These are phyloP conservation scores for Trissolcus basalis DNA, from an alignment of 1,140 invertebrate species.

Conservation along the genomic window DNA sequence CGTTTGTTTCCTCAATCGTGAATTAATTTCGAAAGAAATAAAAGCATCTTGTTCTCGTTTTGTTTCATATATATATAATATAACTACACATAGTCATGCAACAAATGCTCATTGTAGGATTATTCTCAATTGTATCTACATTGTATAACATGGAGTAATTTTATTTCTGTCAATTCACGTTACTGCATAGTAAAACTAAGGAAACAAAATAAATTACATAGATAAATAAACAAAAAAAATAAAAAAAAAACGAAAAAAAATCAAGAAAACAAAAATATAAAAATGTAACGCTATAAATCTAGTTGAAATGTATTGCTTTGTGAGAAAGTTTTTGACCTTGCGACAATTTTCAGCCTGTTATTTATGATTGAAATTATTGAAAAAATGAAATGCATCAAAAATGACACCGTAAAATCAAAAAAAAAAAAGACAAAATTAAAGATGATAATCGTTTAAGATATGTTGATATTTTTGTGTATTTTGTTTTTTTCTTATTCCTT, in stretches of 20 bases:
- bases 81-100: constrained; percentile 19
- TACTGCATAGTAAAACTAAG: constrained; percentile 26
- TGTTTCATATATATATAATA: constrained; percentile 15
- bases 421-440: no score
- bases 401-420: no score
- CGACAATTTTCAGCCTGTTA: constrained; percentile 17
- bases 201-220: constrained; percentile 19
- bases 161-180: constrained; percentile 31
- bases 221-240: constrained; percentile 1
- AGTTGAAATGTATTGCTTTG: constrained; percentile 30
- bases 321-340: constrained; percentile 15
- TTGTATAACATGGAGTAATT: constrained; percentile 24
- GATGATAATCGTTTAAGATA: no score
- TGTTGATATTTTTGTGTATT: no score
- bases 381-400: no score
- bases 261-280: constrained; percentile 10
- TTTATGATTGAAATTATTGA: no score
- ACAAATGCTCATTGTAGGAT: constrained; percentile 56
- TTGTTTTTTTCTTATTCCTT: no score
- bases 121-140: constrained; percentile 39
- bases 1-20: constrained; percentile 29
- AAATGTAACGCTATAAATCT: constrained; percentile 24
- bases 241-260: constrained; percentile 8
- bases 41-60: constrained; percentile 35
- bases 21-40: constrained; percentile 32